These are phyloP conservation scores for Pachycephala philippinensis DNA, from an alignment of 2,113 vertebrate genomes.

Conservation along the genomic window DNA sequence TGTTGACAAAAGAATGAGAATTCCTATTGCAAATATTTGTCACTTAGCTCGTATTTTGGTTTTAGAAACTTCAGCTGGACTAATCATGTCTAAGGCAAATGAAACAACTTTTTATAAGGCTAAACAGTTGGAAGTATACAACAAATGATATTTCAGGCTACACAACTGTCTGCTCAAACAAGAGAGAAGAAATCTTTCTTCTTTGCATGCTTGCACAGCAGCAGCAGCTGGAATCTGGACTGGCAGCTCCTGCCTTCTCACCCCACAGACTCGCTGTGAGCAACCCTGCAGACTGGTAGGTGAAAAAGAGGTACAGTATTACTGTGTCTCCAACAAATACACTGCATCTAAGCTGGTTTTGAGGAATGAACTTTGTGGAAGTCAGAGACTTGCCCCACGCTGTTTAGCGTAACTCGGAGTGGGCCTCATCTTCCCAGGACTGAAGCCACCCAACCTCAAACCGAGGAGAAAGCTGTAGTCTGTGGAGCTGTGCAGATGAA, in stretches of 20 bases:
- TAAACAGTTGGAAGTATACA: not conserved
- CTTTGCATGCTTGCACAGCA: not conserved
- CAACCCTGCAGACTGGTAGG: not conserved
- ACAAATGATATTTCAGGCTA: not conserved
- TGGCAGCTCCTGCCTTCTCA: not conserved
- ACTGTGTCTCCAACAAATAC: not conserved
- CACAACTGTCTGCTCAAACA: not conserved
- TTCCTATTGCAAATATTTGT: not conserved
- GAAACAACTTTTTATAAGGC: not conserved
- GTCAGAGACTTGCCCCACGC: not conserved
- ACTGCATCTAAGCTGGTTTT: not conserved
- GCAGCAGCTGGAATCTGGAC: not conserved
- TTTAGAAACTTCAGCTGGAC: not conserved
- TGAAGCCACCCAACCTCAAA: not conserved
- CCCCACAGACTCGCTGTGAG: not conserved
- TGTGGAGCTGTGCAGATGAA: not conserved
- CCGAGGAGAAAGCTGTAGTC: fast-evolving
- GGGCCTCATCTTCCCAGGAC: not conserved
- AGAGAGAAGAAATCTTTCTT: not conserved
- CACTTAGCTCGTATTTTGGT: not conserved
- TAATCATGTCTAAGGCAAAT: not conserved
- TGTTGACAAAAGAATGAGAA: not conserved
- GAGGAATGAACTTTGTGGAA: not conserved
- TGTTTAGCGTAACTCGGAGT: not conserved
- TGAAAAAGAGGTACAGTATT: not conserved